phyloP scores from a whole-genome alignment of 2,113 vertebrate species.

The Odocoileus hemionus region DNA sequence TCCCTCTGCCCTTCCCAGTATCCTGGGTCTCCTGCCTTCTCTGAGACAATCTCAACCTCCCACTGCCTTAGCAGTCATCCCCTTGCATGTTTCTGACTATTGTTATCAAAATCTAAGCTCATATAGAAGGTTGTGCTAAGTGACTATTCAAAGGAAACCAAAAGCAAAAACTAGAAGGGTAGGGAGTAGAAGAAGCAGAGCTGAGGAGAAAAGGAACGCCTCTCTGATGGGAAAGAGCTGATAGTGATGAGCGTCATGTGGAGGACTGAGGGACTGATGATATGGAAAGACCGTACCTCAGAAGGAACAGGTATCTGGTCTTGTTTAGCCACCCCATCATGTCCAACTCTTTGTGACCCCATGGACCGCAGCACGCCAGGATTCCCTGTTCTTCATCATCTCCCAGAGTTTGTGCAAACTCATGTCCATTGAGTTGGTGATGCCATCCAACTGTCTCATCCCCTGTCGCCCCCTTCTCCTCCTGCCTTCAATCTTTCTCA shows the following conservation, averaged over 20 bases:
- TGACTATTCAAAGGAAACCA: not conserved
- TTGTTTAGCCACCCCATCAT: rapidly evolving
- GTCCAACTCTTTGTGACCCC: not conserved
- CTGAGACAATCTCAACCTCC: not conserved
- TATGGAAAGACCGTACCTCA: not conserved
- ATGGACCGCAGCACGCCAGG: not conserved
- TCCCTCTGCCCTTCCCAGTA: not conserved
- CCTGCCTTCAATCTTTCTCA: not conserved
- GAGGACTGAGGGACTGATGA: not conserved
- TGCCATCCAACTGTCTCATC: not conserved
- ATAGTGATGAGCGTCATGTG: not conserved
- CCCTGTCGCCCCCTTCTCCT: not conserved
- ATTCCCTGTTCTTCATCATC: not conserved
- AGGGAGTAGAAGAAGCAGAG: not conserved
- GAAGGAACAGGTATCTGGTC: not conserved
- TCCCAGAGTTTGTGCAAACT: not conserved
- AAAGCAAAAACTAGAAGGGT: not conserved
- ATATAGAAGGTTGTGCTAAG: not conserved
- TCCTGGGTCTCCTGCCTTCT: not conserved
- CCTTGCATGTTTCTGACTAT: not conserved
- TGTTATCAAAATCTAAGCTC: not conserved
- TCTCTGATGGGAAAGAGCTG: not conserved
- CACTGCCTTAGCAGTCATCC: not conserved
- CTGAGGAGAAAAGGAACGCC: not conserved
- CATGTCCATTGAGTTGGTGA: not conserved